Base-by-base conservation (phyloP, 2,113 vertebrate species). In the Ciconia stormi region DNA sequence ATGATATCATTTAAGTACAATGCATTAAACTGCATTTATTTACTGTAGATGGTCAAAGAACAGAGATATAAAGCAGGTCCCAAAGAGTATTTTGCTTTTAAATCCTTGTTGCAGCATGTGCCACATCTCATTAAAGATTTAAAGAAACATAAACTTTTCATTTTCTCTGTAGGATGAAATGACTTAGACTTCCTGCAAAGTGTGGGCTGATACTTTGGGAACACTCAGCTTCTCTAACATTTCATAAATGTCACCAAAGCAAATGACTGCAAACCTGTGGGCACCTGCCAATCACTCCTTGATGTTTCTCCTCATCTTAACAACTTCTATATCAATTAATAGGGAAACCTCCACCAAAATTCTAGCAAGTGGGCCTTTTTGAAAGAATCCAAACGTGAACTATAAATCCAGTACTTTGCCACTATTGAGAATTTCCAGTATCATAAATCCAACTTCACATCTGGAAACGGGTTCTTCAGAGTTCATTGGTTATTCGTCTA, bases 111-210 rank as follows among this genome's bases (percentile, higher is more conserved):
- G 49, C 25, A 83, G 27, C 29, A 25, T 46, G 13, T 69, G 47
- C 23, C n/a, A 18, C 16, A 18, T 82, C 67, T 81, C 29, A 62
- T 67, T 73, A 74, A 52, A 76, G 16, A 36, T 80, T 84, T 93
- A 77, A 97, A 82, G 58, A 90, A 93, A 90, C 30, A 67, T 61
- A 91, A 4, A 5, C 11, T 91, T 95, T 87, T 58, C 5, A 7
- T 95, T 94, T 97, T 96, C 46, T 91, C 70, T 63, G 15, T 77
- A 90, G 61, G 30, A 86, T 76, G 70, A 92, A 85, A 55, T 73
- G 13, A 23, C 18, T 16, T 52, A 42, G 34, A 20, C 16, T 76
- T 59, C 87, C 87, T 97, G n/a, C 32, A 72, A 80, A 89, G 38
- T 32, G 29, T 50, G 49, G 72, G n/a, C 56, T 34, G n/a, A 42